Base-by-base conservation (phyloP, 2,888 invertebrate genomes). In the Lomographa bimaculata region DNA sequence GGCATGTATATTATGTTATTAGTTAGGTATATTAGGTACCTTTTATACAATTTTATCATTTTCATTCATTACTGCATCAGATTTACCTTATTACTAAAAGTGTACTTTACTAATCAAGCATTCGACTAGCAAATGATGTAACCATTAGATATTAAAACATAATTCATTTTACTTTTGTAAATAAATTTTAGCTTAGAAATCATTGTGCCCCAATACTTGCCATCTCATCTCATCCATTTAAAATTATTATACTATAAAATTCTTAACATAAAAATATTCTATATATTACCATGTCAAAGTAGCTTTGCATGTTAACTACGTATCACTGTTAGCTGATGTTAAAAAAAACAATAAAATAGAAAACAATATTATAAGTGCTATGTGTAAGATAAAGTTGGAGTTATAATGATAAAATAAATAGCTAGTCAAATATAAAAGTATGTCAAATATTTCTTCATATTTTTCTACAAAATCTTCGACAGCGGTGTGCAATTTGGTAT, bases 391-490 rank as follows among this genome's bases (percentile, higher is more conserved):
- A 55, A 58, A 61, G 58, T 55, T 59, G 47, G 60, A 61, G 55
- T 60, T n/a, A n/a, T n/a, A n/a, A n/a, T n/a, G n/a, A 60, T 57
- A 58, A 53, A 32, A 42, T 48, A 55, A 50, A 66, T 76, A 72
- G 72, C 66, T 79, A 83, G 73, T 73, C 56, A 80, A n/a, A n/a
- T n/a, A n/a, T n/a, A n/a, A n/a, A n/a, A n/a, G n/a, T n/a, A n/a
- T n/a, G n/a, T n/a, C n/a, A n/a, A 77, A 80, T 73, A 76, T 70
- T 74, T 65, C 71, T 71, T 74, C 60, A 75, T 82, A 82, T 82
- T 84, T 84, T 83, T 83, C 82, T 83, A 83, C 76, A 61, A 66
- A 66, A 63, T 72, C 64, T 70, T 70, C 54, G 52, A 54, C 35
- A 36, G 66, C 68, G 64, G 67, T 76, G 73, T 74, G 76, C 77